Percentiles rank a stretch among this genome's conserved stretches.
These are phyloP conservation scores for Haliclona indistincta DNA, from an alignment of 37 sponge, comb jelly and placozoan genomes.

Conservation along the genomic window DNA sequence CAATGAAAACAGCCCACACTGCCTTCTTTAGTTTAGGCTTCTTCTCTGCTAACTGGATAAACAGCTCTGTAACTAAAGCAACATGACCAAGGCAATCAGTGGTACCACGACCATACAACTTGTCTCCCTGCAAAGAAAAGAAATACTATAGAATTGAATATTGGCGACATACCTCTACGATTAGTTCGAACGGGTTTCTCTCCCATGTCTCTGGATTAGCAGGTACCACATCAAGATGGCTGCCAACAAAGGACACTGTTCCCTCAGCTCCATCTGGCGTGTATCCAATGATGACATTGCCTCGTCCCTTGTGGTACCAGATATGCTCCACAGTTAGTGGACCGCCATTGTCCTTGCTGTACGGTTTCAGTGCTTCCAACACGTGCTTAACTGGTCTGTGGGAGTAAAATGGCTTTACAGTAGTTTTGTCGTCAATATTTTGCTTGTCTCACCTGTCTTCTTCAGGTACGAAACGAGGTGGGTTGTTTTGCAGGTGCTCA, in stretches of 20 bases:
- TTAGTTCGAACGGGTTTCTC: slow-evolving; percentile 69
- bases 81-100: slow-evolving; percentile 87
- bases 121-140: slow-evolving; percentile 52
- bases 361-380: slow-evolving; percentile 59
- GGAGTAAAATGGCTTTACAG: no score
- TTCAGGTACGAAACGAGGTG: slow-evolving; percentile 69
- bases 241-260: slow-evolving; percentile 72
- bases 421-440: no score
- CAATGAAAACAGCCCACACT: slow-evolving; percentile 78
- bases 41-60: slow-evolving; percentile 76
- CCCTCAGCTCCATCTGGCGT: slow-evolving; percentile 40
- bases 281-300: slow-evolving; percentile 64
- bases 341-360: slow-evolving; percentile 53
- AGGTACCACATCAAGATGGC: slow-evolving; percentile 79
- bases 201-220: slow-evolving; percentile 87
- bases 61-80: slow-evolving; percentile 76
- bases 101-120: slow-evolving; percentile 78
- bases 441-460: slow-evolving; percentile 67
- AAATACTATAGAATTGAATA: neutral
- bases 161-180: slow-evolving; percentile 29
- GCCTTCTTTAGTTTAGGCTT: slow-evolving; percentile 55
- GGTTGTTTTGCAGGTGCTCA: slow-evolving; percentile 72
- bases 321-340: slow-evolving; percentile 66
- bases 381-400: slow-evolving; percentile 68
- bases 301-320: slow-evolving; percentile 54